A percentile compares a stretch with the other conserved stretches of the same genome.
Evolutionary conservation across 2,113 vertebrate species (phyloP).

Genomic region (Procavia capensis): DNA sequence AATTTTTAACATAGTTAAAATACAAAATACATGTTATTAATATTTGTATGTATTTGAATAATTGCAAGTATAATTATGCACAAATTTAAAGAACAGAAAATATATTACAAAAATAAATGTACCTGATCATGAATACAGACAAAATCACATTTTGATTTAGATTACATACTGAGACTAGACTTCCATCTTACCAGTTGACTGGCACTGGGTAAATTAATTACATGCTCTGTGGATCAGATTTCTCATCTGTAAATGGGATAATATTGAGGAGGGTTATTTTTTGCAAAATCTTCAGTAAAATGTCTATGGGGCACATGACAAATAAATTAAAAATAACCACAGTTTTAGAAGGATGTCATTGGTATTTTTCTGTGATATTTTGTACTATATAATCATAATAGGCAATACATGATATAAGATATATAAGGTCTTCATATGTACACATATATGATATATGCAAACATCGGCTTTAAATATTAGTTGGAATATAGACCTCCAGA

Average conservation of each 20-base stretch:
- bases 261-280: background rate
- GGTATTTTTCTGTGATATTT: background rate
- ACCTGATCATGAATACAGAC: background rate
- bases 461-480: too few relatives aligned
- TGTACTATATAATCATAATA: background rate
- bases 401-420: background rate
- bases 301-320: background rate
- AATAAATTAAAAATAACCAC: background rate
- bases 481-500: background rate
- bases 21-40: background rate
- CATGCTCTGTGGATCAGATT: accelerated
- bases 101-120: background rate
- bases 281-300: background rate
- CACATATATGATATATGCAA: background rate
- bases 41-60: background rate
- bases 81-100: background rate
- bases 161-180: background rate
- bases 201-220: background rate
- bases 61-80: background rate
- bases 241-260: background rate
- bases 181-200: accelerated
- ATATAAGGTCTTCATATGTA: background rate
- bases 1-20: background rate
- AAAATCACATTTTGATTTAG: background rate
- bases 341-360: background rate